These are phyloP conservation scores for Solenodon paradoxus DNA, from an alignment of 2,113 vertebrate species.

Conservation along the genomic window DNA sequence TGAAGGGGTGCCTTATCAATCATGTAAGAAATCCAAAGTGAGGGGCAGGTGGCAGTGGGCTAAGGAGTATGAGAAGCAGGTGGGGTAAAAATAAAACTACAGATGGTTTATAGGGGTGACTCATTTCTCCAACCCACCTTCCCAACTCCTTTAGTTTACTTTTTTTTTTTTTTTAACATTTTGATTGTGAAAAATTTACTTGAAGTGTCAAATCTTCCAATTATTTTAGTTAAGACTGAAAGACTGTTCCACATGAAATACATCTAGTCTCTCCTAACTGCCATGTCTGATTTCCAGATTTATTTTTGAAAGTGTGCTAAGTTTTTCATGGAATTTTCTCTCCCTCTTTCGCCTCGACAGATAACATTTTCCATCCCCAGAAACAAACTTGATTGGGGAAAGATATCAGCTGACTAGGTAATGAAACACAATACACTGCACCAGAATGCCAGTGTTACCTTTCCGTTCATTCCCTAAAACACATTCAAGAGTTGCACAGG, in stretches of 20 bases:
- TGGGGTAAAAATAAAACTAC: slow-evolving; percentile 20
- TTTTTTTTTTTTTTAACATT: not conserved
- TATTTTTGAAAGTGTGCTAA: not conserved
- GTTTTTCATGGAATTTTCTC: not conserved
- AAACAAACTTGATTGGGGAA: not conserved
- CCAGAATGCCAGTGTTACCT: not conserved
- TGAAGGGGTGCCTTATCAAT: not conserved
- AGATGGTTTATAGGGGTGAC: slow-evolving; percentile 31
- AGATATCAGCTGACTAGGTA: not conserved
- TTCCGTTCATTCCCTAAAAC: not conserved
- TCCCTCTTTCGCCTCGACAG: not conserved
- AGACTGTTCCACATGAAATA: not conserved
- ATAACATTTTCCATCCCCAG: not conserved
- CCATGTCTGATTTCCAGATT: not conserved
- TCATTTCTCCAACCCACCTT: slow-evolving; percentile 20
- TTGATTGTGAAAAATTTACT: not conserved
- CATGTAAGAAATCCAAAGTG: not conserved
- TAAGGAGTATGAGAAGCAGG: not conserved
- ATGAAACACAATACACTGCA: not conserved
- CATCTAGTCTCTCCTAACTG: not conserved
- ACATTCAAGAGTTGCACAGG: not conserved
- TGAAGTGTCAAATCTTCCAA: not conserved
- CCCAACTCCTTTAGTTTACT: not conserved
- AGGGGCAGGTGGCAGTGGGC: not conserved
- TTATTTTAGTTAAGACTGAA: not conserved